Conservation (phyloP, 1,140 invertebrate species). For the Tetranychus cinnabarinus region DNA sequence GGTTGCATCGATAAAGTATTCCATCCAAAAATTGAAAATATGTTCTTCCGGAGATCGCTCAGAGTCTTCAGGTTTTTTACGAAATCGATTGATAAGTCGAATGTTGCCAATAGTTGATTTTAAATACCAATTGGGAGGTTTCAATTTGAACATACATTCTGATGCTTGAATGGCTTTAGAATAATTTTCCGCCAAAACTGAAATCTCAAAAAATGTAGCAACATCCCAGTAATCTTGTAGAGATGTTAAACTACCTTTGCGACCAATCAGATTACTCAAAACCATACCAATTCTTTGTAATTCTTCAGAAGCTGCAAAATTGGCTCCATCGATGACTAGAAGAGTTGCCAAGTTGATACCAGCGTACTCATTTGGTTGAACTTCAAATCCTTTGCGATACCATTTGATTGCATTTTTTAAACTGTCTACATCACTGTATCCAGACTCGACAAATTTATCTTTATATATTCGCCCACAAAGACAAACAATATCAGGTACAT, state of each 20-base stretch:
- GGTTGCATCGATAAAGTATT: slow-evolving; percentile 87
- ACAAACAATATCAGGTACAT: slow-evolving; percentile 85
- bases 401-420: slow-evolving; percentile 81
- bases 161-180: slow-evolving; percentile 89
- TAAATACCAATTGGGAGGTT: slow-evolving; percentile 92
- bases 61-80: slow-evolving; percentile 35
- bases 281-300: slow-evolving; percentile 75
- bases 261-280: slow-evolving; percentile 89
- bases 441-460: slow-evolving; percentile 90
- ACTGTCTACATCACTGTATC: slow-evolving; percentile 64
- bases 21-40: slow-evolving; percentile 92
- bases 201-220: slow-evolving; percentile 97
- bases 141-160: slow-evolving; percentile 95
- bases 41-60: slow-evolving; percentile 49
- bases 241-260: slow-evolving; percentile 78
- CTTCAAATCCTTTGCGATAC: slow-evolving; percentile 93
- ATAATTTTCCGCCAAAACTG: slow-evolving; percentile 89
- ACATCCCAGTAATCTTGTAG: slow-evolving; percentile 98
- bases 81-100: slow-evolving; percentile 71
- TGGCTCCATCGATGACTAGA: slow-evolving; percentile 87
- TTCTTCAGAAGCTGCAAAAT: slow-evolving; percentile 72
- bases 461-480: slow-evolving; percentile 96
- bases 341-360: slow-evolving; percentile 96
- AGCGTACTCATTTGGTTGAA: slow-evolving; percentile 95
- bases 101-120: slow-evolving; percentile 98